Evolutionary conservation across 2,888 invertebrate genomes (phyloP), one percentile per base, ranked within the genome.

Genomic region (Lapara coniferarum): DNA sequence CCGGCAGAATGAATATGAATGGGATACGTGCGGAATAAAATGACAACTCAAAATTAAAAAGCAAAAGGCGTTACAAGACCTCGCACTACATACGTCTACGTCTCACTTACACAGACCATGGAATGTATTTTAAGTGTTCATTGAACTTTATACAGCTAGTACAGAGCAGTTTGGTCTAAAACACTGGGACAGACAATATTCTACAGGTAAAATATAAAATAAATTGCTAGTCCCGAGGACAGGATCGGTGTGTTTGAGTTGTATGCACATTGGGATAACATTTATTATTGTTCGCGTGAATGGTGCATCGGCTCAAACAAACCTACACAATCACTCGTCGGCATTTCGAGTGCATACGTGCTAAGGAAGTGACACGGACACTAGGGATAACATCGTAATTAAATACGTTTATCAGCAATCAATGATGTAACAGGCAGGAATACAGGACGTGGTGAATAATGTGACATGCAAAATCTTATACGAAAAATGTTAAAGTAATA

Each of bases 21-120:
- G 94, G 94, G 94, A 93, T 92, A 93, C 94, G 94, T 94, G 94
- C 93, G 93, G 94, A 94, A 93, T 89, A 94, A 93, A 93, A 93
- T 92, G 93, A 92, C 89, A 93, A 93, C 89, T 90, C 89, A 93
- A 73, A 91, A 85, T 79, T 82, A 85, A 90, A 87, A 94, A 93
- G 92, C 93, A 84, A 81, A 88, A 91, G 91, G 91, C 90, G 79
- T 86, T 83, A 89, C 90, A 87, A 89, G 82, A 89, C 87, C 84
- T 89, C 85, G 85, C 86, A 89, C 93, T 93, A 93, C 90, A 72
- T 93, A 93, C 90, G 72, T 77, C 89, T 91, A 92, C 89, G 80
- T 81, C 74, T 81, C 88, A 91, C 92, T 91, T 89, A 91, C 89
- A 87, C 78, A 74, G 78, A 86, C 84, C 85, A 87, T 77, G 52